Evolutionary conservation across 1,140 invertebrate species (phyloP).

Genomic region (Amphibalanus amphitrite): DNA sequence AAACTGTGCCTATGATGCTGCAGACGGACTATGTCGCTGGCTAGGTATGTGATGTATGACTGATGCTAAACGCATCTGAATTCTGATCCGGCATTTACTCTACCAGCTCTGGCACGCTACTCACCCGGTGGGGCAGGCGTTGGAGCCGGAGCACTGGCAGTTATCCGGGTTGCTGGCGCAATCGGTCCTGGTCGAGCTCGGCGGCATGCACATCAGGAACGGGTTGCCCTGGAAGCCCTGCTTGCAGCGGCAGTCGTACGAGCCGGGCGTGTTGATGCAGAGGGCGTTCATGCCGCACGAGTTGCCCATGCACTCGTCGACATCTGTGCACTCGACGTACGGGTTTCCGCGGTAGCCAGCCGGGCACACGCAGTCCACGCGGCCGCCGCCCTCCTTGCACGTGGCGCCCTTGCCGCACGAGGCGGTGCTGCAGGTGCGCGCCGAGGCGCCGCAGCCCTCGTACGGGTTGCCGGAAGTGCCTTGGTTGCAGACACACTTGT

Average conservation of each 20-base stretch:
- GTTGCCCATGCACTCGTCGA: conserved; percentile 61
- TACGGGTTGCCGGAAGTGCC: conserved; percentile 76
- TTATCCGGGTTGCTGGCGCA: conserved; percentile 42
- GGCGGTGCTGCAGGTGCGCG: conserved; percentile 37
- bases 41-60: too few relatives aligned
- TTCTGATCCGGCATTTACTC: too few relatives aligned
- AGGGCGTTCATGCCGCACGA: conserved; percentile 68
- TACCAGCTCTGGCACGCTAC: neutral
- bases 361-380: conserved; percentile 61
- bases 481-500: conserved; percentile 58
- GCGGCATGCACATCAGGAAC: conserved; percentile 45
- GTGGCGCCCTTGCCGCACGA: conserved; percentile 58
- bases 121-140: conserved; percentile 49
- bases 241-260: conserved; percentile 69
- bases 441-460: conserved; percentile 42
- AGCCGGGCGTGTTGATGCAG: conserved; percentile 71
- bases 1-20: too few relatives aligned
- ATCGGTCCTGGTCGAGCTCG: conserved; percentile 31
- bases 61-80: too few relatives aligned
- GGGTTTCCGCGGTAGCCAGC: conserved; percentile 68
- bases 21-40: too few relatives aligned
- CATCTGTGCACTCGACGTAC: conserved; percentile 57
- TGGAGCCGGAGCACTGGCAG: conserved; percentile 47
- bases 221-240: conserved; percentile 67
- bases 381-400: conserved; percentile 49